Evolutionary conservation across 2,888 invertebrate genomes (phyloP).

Genomic region (Norana najaformis): DNA sequence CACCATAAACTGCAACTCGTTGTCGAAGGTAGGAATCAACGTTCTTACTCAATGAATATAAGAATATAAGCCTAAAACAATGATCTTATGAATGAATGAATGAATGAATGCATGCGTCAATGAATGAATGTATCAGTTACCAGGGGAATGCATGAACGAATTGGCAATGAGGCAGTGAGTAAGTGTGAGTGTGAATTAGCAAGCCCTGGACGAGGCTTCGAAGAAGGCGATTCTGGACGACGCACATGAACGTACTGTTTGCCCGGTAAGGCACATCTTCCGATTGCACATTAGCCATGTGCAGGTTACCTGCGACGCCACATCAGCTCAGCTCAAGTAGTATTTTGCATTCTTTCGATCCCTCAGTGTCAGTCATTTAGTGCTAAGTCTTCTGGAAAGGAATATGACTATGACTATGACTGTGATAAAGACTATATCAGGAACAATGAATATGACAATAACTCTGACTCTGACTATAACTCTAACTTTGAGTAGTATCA

Average conservation of each 20-base stretch:
- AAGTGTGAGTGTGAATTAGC: neutral
- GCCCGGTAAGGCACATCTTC: slow-evolving; percentile 30
- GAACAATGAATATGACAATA: too few species aligned
- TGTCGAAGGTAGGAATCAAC: neutral
- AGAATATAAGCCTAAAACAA: neutral
- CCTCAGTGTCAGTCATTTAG: neutral
- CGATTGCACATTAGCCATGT: slow-evolving; percentile 34
- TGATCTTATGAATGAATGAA: too few species aligned
- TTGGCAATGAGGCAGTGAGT: neutral
- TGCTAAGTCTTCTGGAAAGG: neutral
- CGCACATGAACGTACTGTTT: slow-evolving; percentile 31
- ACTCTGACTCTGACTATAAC: too few species aligned
- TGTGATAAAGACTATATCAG: too few species aligned
- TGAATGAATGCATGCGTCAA: too few species aligned
- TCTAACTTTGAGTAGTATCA: too few species aligned
- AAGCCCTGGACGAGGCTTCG: slow-evolving; percentile 38
- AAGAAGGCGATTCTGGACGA: slow-evolving; percentile 33
- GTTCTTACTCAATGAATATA: neutral
- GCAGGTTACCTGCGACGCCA: slow-evolving; percentile 37
- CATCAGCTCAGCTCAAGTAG: neutral
- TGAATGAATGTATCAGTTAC: neutral
- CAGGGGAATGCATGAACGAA: neutral
- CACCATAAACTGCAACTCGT: neutral
- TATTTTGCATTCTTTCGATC: neutral
- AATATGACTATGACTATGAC: too few species aligned